Evolutionary conservation across 92 coral and sea anemone genomes (phyloP).

Genomic region (Hydrozoanthus gracilis): DNA sequence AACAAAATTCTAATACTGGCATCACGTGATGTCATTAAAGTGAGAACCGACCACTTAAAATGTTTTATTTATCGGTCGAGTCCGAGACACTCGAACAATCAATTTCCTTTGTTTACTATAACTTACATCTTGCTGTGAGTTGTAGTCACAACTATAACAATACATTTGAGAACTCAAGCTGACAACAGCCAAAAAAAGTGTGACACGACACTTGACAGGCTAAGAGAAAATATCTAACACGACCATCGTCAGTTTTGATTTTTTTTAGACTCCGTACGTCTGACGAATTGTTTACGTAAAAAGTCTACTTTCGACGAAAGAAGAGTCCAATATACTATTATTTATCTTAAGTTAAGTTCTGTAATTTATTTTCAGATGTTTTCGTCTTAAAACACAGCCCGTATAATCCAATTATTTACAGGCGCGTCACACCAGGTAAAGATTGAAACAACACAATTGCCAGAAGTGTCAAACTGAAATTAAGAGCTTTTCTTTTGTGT

Average conservation of each 20-base stretch:
- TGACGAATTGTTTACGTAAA: too few relatives aligned
- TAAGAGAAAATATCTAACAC: background rate
- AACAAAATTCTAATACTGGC: background rate
- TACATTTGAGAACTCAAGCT: background rate
- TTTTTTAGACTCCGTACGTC: too few relatives aligned
- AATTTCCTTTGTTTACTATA: slow-evolving; percentile 37
- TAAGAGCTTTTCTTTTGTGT: background rate
- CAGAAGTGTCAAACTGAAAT: background rate
- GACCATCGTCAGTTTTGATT: background rate
- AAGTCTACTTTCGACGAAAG: too few relatives aligned
- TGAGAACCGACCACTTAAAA: slow-evolving; percentile 16
- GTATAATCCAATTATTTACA: background rate
- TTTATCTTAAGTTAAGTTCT: background rate
- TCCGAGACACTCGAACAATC: background rate
- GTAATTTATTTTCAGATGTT: background rate
- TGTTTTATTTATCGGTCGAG: slow-evolving; percentile 9
- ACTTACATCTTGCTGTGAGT: slow-evolving; percentile 18
- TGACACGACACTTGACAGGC: too few relatives aligned
- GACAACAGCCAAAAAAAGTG: background rate
- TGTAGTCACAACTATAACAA: background rate
- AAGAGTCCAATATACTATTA: too few relatives aligned
- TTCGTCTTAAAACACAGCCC: background rate
- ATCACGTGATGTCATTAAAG: slow-evolving; percentile 25
- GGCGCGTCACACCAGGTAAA: background rate
- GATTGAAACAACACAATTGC: slow-evolving; percentile 5